Percentiles rank a stretch among this genome's conserved stretches.
Evolutionary conservation across 2,113 vertebrate species (phyloP).

Genomic region (Columba janthina): DNA sequence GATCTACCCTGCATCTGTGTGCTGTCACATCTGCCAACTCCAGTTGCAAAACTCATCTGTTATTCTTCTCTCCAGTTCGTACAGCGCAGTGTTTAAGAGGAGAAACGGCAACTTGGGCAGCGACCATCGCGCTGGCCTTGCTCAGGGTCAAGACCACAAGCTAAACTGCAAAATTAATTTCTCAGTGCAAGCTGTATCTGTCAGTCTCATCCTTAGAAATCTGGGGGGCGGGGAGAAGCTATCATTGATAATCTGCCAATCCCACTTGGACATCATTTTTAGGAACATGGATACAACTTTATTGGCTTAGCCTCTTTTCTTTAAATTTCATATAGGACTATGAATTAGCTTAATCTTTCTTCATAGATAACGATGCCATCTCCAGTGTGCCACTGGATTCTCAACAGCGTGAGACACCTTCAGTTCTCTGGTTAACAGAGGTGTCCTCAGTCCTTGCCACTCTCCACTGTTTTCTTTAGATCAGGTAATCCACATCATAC

Average conservation of each 20-base stretch:
- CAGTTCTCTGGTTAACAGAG: neutral
- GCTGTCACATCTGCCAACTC: slow-evolving; percentile 23
- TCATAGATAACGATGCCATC: neutral
- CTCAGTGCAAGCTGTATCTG: neutral
- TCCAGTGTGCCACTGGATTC: neutral
- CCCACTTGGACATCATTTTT: neutral
- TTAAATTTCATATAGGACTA: neutral
- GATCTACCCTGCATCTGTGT: neutral
- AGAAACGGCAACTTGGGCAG: neutral
- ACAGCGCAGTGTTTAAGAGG: neutral
- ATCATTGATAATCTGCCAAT: neutral
- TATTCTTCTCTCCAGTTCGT: neutral
- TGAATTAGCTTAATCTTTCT: neutral
- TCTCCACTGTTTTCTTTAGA: neutral
- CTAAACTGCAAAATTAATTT: neutral
- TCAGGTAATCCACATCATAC: neutral
- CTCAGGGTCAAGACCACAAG: neutral
- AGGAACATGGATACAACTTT: neutral
- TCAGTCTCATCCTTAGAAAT: neutral
- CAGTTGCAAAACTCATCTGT: neutral
- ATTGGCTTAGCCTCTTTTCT: neutral
- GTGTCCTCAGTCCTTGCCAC: neutral
- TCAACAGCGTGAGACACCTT: neutral
- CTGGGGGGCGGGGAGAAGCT: neutral
- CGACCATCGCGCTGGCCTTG: neutral